Base-by-base conservation (phyloP, 1,140 invertebrate species). In the Neotoxoptera formosana region DNA sequence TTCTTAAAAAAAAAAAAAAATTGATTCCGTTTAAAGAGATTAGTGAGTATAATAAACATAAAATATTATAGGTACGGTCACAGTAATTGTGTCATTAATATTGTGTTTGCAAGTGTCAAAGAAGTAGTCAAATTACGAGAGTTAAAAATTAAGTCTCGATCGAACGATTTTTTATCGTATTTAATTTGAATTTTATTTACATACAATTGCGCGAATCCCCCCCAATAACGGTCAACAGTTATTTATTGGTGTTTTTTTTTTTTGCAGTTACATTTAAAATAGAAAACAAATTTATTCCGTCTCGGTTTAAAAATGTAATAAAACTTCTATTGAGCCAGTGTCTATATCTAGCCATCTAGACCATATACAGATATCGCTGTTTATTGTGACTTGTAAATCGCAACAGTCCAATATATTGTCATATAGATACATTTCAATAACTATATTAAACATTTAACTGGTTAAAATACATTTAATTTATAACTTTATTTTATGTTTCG, bases 271-370 rank as follows among this genome's bases (percentile, higher is more conserved):
- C n/a, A 76, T 76, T n/a, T n/a, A n/a, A 76, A 6, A 76, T 17
- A 76, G n/a, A 67, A 36, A 86, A 86, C 41, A 86, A 14, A 86
- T 86, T 2, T 47, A 7, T 86, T 30, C 47, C 47, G 14, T 30
- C 25, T 14, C 84, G n/a, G n/a, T 86, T 47, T 86, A 47, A 86
- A 86, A 86, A 45, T 47, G 36, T 86, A 86, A 86, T 86, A 47
- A 47, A 14, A 86, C 47, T 45, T 45, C 45, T 86, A 30, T 86
- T 47, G 14, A 0, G n/a, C 17, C 41, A 41, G 41, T 41, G 2
- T n/a, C n/a, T n/a, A n/a, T 41, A 41, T 2, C 41, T 41, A 0
- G n/a, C 30, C 41, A 47, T 30, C 25, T 86, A 25, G 84, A 4
- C 30, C 30, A 7, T 17, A 76, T 7, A n/a, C n/a, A 76, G 4